phyloP scores from a whole-genome alignment of 2,113 vertebrate species.

The Lanius collurio region DNA sequence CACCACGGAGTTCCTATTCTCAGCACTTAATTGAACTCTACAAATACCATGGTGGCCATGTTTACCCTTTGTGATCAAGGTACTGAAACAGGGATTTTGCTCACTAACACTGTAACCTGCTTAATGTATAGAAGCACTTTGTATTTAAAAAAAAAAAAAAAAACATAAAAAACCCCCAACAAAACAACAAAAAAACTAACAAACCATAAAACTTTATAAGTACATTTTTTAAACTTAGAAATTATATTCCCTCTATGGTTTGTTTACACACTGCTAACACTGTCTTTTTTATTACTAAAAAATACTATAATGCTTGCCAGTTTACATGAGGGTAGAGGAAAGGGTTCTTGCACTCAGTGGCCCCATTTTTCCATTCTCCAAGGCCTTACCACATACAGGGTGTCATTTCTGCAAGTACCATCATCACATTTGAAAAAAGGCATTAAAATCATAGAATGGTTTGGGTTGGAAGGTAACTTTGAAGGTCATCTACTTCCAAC shows the following conservation, averaged over 20 bases:
- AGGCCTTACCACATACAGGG: constrained; percentile 45
- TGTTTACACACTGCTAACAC: constrained; percentile 66
- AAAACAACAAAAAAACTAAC: constrained; percentile 11
- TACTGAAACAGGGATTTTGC: constrained; percentile 73
- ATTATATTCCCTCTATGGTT: constrained; percentile 73
- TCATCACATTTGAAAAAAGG: neutral
- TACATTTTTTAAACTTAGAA: constrained; percentile 72
- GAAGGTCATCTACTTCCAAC: neutral
- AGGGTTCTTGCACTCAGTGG: neutral
- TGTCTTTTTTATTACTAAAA: constrained; percentile 58
- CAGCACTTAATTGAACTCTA: constrained; percentile 26
- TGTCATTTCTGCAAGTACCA: constrained; percentile 18
- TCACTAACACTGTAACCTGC: constrained; percentile 79
- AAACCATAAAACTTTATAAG: constrained; percentile 60
- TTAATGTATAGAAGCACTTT: constrained; percentile 82
- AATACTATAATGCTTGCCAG: constrained; percentile 19
- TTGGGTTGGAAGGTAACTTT: neutral
- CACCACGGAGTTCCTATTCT: constrained; percentile 15
- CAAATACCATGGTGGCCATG: neutral
- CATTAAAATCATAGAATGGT: neutral
- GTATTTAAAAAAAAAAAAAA: constrained; percentile 72
- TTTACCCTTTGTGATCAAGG: constrained; percentile 61
- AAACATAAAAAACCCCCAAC: neutral
- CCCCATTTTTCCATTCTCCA: constrained; percentile 45
- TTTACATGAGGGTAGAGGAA: constrained; percentile 46